Conservation (phyloP, 2,797 vertebrate species). For the Cryptoblepharus egeriae region DNA sequence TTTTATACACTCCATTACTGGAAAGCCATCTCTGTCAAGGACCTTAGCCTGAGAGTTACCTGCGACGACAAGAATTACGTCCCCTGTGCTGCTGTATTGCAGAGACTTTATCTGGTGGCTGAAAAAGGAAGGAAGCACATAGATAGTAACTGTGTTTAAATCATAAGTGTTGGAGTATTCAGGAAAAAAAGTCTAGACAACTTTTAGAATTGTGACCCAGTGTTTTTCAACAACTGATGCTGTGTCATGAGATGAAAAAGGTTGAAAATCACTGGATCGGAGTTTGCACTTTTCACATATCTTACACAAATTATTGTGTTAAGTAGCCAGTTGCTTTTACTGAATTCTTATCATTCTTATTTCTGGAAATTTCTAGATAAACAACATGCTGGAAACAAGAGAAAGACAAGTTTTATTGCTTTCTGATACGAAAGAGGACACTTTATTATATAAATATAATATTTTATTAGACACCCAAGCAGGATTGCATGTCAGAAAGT, state of each 20-base stretch:
- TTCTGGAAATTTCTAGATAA: background rate
- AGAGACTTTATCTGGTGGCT: constrained; percentile 95
- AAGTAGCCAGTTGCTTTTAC: background rate
- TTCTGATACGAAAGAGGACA: background rate
- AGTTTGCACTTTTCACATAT: background rate
- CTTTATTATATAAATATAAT: background rate
- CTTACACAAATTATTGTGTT: background rate
- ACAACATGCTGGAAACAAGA: background rate
- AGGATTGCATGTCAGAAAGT: background rate
- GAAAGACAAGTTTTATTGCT: background rate
- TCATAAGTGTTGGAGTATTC: background rate
- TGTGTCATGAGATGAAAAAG: too few relatives aligned
- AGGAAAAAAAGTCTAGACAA: background rate
- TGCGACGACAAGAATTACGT: constrained; percentile 93
- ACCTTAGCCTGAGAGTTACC: constrained; percentile 97
- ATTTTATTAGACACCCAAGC: too few relatives aligned
- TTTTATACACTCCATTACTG: constrained; percentile 95
- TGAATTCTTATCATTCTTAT: background rate
- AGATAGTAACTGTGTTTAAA: background rate
- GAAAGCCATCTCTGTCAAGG: constrained; percentile 96
- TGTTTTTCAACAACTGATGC: too few relatives aligned
- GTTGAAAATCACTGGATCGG: too few relatives aligned
- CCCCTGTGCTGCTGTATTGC: constrained; percentile 95
- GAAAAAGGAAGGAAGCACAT: background rate
- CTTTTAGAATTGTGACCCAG: too few relatives aligned